Percentiles rank a stretch among this genome's conserved stretches.
These are phyloP conservation scores for Beris chalybata DNA, from an alignment of 2,888 invertebrate genomes.

Conservation along the genomic window DNA sequence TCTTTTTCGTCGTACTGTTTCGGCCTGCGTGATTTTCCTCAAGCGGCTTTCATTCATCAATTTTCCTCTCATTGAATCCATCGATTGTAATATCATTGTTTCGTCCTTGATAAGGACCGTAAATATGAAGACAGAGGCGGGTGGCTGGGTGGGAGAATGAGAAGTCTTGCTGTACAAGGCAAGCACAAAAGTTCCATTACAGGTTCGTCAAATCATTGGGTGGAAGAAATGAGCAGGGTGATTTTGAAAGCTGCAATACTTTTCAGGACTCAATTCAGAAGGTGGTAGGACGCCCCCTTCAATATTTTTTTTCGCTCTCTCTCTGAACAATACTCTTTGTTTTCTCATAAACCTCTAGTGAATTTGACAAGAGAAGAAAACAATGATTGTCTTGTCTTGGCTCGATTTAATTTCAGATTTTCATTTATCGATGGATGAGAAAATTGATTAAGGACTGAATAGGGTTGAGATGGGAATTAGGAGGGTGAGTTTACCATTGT, in stretches of 20 bases:
- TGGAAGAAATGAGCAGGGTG: not conserved
- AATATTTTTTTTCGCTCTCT: too few species aligned
- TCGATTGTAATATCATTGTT: slow-evolving; percentile 32
- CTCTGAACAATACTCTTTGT: slow-evolving; percentile 4
- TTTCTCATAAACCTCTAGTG: slow-evolving; percentile 31
- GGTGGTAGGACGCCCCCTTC: too few species aligned
- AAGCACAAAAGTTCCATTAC: slow-evolving; percentile 20
- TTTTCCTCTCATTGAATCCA: slow-evolving; percentile 33
- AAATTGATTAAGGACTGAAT: slow-evolving; percentile 9
- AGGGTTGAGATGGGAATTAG: slow-evolving; percentile 3
- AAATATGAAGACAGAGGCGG: not conserved
- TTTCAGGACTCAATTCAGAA: too few species aligned
- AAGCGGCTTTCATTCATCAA: slow-evolving; percentile 29
- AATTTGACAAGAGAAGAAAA: slow-evolving; percentile 37
- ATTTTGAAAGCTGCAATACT: not conserved
- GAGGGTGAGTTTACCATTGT: not conserved
- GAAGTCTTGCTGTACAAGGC: not conserved
- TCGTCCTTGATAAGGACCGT: slow-evolving; percentile 11
- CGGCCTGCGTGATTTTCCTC: not conserved
- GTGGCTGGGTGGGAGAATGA: not conserved
- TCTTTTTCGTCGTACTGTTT: slow-evolving; percentile 1
- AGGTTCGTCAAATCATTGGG: slow-evolving; percentile 5
- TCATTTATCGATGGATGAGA: slow-evolving; percentile 30
- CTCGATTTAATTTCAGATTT: slow-evolving; percentile 38
- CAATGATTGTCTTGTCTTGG: slow-evolving; percentile 35